phyloP scores from a whole-genome alignment of 2,113 vertebrate species.

The Eublepharis macularius region DNA sequence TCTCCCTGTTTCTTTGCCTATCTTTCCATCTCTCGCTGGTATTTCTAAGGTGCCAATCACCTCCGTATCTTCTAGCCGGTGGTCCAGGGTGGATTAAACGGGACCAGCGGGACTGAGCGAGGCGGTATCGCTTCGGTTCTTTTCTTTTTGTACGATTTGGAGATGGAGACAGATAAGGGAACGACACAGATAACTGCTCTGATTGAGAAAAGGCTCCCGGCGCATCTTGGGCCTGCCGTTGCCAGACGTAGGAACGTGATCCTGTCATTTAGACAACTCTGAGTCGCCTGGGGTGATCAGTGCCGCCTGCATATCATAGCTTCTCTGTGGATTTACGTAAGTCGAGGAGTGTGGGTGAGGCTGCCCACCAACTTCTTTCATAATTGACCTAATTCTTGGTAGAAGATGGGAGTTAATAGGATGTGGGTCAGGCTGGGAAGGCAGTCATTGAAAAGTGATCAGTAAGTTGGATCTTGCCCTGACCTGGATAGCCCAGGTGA shows the following conservation, averaged over 20 bases:
- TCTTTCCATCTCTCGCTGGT: slow-evolving; percentile 37
- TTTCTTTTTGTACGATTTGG: slow-evolving; percentile 44
- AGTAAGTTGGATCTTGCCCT: too few species aligned
- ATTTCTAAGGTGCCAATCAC: slow-evolving; percentile 54
- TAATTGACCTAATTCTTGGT: slow-evolving; percentile 35
- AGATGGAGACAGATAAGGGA: slow-evolving; percentile 51
- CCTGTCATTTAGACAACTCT: slow-evolving; percentile 62
- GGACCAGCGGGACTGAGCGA: background rate
- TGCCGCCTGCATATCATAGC: slow-evolving; percentile 57
- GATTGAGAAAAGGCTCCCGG: slow-evolving; percentile 58
- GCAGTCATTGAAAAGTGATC: background rate
- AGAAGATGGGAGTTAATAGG: background rate
- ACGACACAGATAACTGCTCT: slow-evolving; percentile 42
- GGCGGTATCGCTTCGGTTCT: fast-evolving
- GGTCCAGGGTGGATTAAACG: slow-evolving; percentile 39
- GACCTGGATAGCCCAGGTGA: too few species aligned
- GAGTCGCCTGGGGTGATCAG: slow-evolving; percentile 55
- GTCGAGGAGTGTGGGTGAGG: slow-evolving; percentile 11
- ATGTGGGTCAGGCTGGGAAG: background rate
- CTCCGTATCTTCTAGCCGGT: slow-evolving; percentile 51
- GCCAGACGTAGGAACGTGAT: slow-evolving; percentile 34
- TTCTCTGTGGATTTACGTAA: background rate
- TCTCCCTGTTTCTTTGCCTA: background rate
- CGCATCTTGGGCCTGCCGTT: background rate
- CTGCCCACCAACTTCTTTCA: slow-evolving; percentile 38